Conservation (phyloP, 2,888 invertebrate species). For the Euplagia quadripunctaria region DNA sequence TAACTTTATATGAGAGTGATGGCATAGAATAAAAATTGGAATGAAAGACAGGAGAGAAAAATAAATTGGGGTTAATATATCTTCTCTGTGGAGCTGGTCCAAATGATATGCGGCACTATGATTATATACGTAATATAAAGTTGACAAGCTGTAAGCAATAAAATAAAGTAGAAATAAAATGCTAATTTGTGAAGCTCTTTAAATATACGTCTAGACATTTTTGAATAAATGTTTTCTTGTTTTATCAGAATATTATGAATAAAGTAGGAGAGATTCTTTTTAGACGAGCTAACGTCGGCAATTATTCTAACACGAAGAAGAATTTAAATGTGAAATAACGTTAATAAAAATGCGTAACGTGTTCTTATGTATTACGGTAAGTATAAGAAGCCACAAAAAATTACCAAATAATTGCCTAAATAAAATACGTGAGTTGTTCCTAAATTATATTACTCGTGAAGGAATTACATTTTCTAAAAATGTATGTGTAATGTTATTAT, state of each 20-base stretch:
- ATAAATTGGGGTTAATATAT: constrained; percentile 74
- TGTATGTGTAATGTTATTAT: constrained; percentile 5
- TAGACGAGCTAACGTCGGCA: neutral
- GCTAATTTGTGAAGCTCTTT: constrained; percentile 40
- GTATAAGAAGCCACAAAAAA: constrained; percentile 12
- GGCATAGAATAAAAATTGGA: constrained; percentile 57
- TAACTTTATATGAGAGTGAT: constrained; percentile 22
- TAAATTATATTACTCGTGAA: constrained; percentile 17
- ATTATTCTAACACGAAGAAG: constrained; percentile 5
- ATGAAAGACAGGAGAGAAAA: constrained; percentile 72
- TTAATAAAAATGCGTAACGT: constrained; percentile 19
- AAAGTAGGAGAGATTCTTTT: constrained; percentile 20
- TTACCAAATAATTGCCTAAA: constrained; percentile 16
- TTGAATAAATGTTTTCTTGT: constrained; percentile 27
- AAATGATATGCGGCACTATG: constrained; percentile 68
- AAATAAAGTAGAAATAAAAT: constrained; percentile 41
- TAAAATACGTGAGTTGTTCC: constrained; percentile 2
- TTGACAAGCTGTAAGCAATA: constrained; percentile 15
- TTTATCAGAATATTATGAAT: constrained; percentile 21
- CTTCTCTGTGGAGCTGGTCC: constrained; percentile 64
- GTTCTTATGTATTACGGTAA: constrained; percentile 13
- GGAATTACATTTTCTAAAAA: constrained; percentile 11
- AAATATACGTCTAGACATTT: constrained; percentile 29
- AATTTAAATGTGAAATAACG: constrained; percentile 16
- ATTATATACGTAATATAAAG: constrained; percentile 66